Evolutionary conservation across 2,888 invertebrate species (phyloP).

Genomic region (Drosophila pegasa): DNA sequence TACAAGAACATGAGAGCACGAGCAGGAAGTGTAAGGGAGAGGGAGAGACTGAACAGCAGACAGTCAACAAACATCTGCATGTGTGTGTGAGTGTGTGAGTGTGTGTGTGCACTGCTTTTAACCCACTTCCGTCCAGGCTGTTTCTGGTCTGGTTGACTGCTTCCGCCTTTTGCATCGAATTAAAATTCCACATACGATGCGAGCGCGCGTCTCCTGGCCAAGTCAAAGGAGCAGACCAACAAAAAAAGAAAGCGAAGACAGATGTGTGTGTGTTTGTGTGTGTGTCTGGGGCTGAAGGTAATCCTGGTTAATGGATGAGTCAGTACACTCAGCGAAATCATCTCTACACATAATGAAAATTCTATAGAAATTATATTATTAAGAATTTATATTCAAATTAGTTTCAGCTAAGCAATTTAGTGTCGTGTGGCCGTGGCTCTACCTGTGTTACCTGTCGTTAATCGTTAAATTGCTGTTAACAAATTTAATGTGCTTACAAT

Average conservation of each 20-base stretch:
- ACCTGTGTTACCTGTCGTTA: constrained; percentile 52
- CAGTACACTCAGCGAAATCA: constrained; percentile 32
- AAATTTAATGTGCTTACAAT: constrained; percentile 75
- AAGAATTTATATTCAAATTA: not conserved
- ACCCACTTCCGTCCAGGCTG: constrained; percentile 66
- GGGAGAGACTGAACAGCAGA: constrained; percentile 3
- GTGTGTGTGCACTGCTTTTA: constrained; percentile 53
- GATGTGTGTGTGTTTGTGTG: not conserved
- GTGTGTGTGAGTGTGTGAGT: constrained; percentile 16
- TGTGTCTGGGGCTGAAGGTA: constrained; percentile 29
- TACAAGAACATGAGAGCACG: constrained; percentile 47
- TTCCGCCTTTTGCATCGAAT: constrained; percentile 64
- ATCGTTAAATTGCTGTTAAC: constrained; percentile 77
- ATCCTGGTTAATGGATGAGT: constrained; percentile 71
- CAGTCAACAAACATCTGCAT: constrained; percentile 49
- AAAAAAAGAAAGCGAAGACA: constrained; percentile 4
- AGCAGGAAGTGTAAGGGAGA: constrained; percentile 2
- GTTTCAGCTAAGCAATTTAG: not conserved
- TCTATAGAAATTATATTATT: not conserved
- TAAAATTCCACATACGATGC: constrained; percentile 69
- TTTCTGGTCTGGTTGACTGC: constrained; percentile 53
- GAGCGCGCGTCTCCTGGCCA: constrained; percentile 45
- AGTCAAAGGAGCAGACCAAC: constrained; percentile 24
- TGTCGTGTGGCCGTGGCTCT: constrained; percentile 5
- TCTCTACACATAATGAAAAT: not conserved